These are phyloP conservation scores for Thomomys bottae DNA, from an alignment of 2,113 vertebrate genomes.

Conservation along the genomic window DNA sequence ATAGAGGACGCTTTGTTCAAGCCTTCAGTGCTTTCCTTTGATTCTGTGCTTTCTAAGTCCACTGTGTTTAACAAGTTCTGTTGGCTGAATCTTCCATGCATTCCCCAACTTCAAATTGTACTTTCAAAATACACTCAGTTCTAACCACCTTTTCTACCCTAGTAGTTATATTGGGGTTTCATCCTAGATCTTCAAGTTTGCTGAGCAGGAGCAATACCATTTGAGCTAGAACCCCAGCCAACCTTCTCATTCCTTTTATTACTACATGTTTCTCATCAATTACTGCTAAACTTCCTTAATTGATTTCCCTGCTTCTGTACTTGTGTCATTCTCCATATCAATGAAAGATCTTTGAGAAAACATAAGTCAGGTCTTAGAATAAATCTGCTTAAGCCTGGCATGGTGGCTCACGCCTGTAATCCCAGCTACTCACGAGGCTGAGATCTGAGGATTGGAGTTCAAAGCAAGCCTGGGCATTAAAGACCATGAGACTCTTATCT, in stretches of 20 bases:
- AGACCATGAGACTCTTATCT: too few species aligned
- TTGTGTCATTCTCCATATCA: slow-evolving; percentile 16
- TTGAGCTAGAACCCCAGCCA: too few species aligned
- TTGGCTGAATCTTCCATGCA: neutral
- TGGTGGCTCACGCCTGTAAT: too few species aligned
- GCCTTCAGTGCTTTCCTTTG: neutral
- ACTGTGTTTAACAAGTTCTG: slow-evolving; percentile 40
- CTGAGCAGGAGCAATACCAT: too few species aligned
- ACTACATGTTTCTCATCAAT: neutral
- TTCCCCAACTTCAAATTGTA: slow-evolving; percentile 14
- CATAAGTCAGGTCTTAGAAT: neutral
- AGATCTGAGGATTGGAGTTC: too few species aligned
- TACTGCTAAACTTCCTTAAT: neutral
- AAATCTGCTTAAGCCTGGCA: slow-evolving; percentile 36
- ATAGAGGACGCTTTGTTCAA: slow-evolving; percentile 69
- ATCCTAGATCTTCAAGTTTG: too few species aligned
- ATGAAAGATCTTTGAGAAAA: neutral
- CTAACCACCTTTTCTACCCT: neutral
- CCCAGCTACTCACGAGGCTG: too few species aligned
- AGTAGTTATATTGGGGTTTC: too few species aligned
- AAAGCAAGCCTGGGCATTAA: too few species aligned
- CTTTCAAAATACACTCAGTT: slow-evolving; percentile 32
- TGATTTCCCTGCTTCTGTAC: neutral
- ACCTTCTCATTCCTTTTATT: neutral
- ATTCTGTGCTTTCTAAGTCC: slow-evolving; percentile 60